Base-by-base conservation (phyloP, 2,113 vertebrate genomes). In the Oxygymnocypris stewartii region DNA sequence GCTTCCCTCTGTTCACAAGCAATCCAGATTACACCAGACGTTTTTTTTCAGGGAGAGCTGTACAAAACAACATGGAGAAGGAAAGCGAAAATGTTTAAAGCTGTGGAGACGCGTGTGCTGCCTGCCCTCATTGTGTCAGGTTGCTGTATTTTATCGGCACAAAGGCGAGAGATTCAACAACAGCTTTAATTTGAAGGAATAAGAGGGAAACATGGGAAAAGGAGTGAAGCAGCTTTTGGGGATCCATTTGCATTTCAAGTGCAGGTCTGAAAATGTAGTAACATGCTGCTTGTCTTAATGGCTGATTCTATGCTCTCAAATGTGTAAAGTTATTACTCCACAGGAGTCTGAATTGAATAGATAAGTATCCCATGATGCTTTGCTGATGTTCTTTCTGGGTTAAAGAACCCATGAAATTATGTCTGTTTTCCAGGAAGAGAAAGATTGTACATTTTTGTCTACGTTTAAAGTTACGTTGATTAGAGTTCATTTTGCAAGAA, bases 191-290 rank as follows among this genome's bases (percentile, higher is more conserved):
- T 79, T 86, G 25, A 80, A 31, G 18, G 3, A 35, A 67, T 25
- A 31, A 31, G 47, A 31, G 61, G 47, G 65, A 82, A 82, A 82
- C 20, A 25, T 25, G n/a, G 31, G 5, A 35, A 40, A 85, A 73
- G 8, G 31, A 76, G 10, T 54, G 59, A 31, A 42, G 47, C 13
- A 6, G 79, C 67, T 89, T 88, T 85, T 49, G 57, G 44, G 51
- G 25, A 54, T 42, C 69, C 42, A 84, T 88, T 88, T 89, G 77
- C 86, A 88, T 91, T 88, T 86, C 44, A 79, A 86, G 47, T 88
- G 57, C 49, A 42, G 49, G 44, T 61, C 81, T 59, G 44, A 78
- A 84, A 81, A 51, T 40, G 78, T 4, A 69, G 69, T 25, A 84
- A 78, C 73, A 78, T 54, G 78, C 82, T 87, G 82, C 42, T 85